Percentiles rank a stretch among this genome's conserved stretches.
phyloP scores from a whole-genome alignment of 2,888 invertebrate species.

The Cerastis rubricosa region DNA sequence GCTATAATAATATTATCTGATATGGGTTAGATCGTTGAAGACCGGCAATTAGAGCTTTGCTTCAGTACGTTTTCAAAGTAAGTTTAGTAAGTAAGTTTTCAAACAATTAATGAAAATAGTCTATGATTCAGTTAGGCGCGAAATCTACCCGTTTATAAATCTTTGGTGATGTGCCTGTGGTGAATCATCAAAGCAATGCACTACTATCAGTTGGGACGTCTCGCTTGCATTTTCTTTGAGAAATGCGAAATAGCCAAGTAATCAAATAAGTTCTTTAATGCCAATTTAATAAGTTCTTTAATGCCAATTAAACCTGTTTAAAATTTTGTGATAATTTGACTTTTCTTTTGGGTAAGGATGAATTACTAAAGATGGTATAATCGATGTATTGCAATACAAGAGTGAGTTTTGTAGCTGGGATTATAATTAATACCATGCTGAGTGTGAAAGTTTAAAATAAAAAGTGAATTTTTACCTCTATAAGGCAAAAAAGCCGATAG shows the following conservation, averaged over 20 bases:
- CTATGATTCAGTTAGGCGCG: background rate
- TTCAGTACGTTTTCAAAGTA: background rate
- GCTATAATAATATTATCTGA: conserved; percentile 7
- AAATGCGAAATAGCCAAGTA: conserved; percentile 8
- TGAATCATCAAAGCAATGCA: conserved; percentile 4
- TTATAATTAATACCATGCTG: background rate
- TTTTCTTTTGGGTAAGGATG: background rate
- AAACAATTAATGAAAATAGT: background rate
- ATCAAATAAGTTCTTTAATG: background rate
- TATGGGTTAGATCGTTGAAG: background rate
- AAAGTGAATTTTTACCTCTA: background rate
- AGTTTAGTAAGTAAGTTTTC: too few species aligned
- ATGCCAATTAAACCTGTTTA: conserved; percentile 1
- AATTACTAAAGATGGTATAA: conserved; percentile 8
- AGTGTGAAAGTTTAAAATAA: background rate
- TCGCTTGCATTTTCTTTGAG: background rate
- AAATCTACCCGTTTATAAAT: conserved; percentile 24
- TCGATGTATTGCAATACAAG: background rate
- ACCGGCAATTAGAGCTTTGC: background rate
- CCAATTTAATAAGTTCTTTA: conserved; percentile 10
- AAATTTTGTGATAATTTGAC: background rate
- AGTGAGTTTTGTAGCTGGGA: background rate
- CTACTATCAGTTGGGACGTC: background rate
- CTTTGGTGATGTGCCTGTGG: background rate
- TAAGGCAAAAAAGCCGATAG: background rate